Conservation (phyloP, 1,140 invertebrate species). For the Camponotus pennsylvanicus region DNA sequence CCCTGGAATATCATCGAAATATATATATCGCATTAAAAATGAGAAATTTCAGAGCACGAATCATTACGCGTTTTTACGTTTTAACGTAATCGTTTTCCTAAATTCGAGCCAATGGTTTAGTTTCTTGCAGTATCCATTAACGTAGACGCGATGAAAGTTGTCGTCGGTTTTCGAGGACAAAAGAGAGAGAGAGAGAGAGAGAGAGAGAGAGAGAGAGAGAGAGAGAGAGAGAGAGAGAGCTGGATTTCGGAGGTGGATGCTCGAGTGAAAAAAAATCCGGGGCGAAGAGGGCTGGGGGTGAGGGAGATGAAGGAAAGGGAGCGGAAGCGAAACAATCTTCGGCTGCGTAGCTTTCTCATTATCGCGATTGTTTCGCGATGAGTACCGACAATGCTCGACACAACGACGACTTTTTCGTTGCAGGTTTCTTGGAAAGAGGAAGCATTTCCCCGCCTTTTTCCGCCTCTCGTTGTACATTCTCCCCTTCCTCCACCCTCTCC, state of each 20-base stretch:
- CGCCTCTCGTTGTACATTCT: slow-evolving; percentile 6
- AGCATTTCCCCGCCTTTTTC: slow-evolving; percentile 7
- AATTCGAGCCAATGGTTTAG: slow-evolving; percentile 3
- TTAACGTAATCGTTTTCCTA: not conserved
- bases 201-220: not conserved
- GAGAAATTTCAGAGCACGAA: not conserved
- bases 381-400: slow-evolving; percentile 80
- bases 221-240: not conserved
- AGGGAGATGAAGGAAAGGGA: slow-evolving; percentile 39
- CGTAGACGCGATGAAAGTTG: slow-evolving; percentile 48
- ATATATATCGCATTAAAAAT: not conserved
- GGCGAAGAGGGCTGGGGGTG: not conserved
- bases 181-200: slow-evolving; percentile 17
- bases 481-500: not conserved
- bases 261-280: slow-evolving; percentile 51
- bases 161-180: slow-evolving; percentile 50
- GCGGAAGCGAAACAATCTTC: slow-evolving; percentile 64
- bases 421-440: slow-evolving; percentile 42
- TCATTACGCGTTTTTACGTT: slow-evolving; percentile 5
- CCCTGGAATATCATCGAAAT: not conserved
- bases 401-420: slow-evolving; percentile 73
- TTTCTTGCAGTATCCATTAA: slow-evolving; percentile 52
- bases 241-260: not conserved
- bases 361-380: slow-evolving; percentile 82
- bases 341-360: slow-evolving; percentile 83